phyloP scores from a whole-genome alignment of 2,888 invertebrate species.

The Sinhomidia bicolor region DNA sequence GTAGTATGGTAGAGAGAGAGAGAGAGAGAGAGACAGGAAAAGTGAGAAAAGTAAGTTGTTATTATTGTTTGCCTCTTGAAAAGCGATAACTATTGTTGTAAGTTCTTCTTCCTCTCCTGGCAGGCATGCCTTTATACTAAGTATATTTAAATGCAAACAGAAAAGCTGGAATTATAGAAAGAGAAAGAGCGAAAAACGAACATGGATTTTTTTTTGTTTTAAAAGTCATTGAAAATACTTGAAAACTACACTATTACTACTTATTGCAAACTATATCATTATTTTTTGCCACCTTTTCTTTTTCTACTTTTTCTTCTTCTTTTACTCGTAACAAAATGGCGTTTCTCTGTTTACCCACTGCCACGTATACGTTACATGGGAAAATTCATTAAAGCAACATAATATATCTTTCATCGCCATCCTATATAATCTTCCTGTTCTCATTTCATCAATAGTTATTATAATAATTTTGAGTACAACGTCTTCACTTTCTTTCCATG shows the following conservation, averaged over 20 bases:
- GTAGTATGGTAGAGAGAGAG: not conserved
- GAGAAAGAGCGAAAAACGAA: not conserved
- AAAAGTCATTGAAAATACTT: conserved; percentile 24
- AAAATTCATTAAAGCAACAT: not conserved
- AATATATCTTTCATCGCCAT: not conserved
- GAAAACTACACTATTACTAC: not conserved
- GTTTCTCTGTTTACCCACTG: not conserved
- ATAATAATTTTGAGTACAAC: no score
- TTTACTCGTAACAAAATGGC: not conserved
- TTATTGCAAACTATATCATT: conserved; percentile 7
- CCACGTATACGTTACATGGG: not conserved
- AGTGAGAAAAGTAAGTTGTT: not conserved
- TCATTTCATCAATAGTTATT: not conserved
- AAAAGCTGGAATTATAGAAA: no score
- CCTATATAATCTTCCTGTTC: not conserved
- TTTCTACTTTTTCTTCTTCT: not conserved
- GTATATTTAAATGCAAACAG: no score
- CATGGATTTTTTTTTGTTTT: not conserved
- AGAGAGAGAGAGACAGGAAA: no score
- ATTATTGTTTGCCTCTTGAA: not conserved
- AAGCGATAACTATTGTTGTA: not conserved
- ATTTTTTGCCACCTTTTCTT: not conserved
- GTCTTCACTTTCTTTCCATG: no score
- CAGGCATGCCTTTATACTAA: not conserved
- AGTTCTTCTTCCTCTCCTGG: not conserved